Evolutionary conservation across 2,888 invertebrate genomes (phyloP).

Genomic region (Scaptomyza parva): DNA sequence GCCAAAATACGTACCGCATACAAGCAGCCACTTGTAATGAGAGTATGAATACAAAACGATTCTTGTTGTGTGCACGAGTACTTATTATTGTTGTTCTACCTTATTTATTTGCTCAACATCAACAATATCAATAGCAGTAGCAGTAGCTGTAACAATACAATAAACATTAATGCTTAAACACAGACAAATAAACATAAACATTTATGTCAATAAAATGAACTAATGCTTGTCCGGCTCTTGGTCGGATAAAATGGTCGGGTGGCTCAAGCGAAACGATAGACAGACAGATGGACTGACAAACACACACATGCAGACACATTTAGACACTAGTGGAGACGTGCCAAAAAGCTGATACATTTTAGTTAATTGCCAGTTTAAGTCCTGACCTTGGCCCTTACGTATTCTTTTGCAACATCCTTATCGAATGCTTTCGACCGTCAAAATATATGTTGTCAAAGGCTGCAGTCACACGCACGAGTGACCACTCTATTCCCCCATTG

Average conservation of each 20-base stretch:
- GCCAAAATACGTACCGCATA: slow-evolving; percentile 30
- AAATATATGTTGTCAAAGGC: slow-evolving; percentile 66
- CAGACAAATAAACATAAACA: slow-evolving; percentile 77
- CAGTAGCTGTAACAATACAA: slow-evolving; percentile 51
- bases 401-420: slow-evolving; percentile 49
- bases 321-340: slow-evolving; percentile 18
- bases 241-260: slow-evolving; percentile 66
- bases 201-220: slow-evolving; percentile 77
- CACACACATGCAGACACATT: neutral
- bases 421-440: slow-evolving; percentile 53
- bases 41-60: slow-evolving; percentile 43
- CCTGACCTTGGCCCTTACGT: slow-evolving; percentile 7
- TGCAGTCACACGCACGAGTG: slow-evolving; percentile 53
- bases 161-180: slow-evolving; percentile 71
- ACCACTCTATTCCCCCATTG: slow-evolving; percentile 9
- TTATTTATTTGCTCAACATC: slow-evolving; percentile 58
- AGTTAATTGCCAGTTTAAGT: slow-evolving; percentile 52
- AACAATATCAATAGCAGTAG: slow-evolving; percentile 44
- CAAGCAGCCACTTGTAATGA: slow-evolving; percentile 45
- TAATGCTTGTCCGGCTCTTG: slow-evolving; percentile 70
- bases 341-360: slow-evolving; percentile 51
- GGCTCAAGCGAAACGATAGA: slow-evolving; percentile 32
- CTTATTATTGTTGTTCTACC: slow-evolving; percentile 35
- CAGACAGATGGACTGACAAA: slow-evolving; percentile 12
- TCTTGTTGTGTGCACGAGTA: slow-evolving; percentile 31